phyloP scores from a whole-genome alignment of 2,888 invertebrate species.

The Platerodrilus igneus region DNA sequence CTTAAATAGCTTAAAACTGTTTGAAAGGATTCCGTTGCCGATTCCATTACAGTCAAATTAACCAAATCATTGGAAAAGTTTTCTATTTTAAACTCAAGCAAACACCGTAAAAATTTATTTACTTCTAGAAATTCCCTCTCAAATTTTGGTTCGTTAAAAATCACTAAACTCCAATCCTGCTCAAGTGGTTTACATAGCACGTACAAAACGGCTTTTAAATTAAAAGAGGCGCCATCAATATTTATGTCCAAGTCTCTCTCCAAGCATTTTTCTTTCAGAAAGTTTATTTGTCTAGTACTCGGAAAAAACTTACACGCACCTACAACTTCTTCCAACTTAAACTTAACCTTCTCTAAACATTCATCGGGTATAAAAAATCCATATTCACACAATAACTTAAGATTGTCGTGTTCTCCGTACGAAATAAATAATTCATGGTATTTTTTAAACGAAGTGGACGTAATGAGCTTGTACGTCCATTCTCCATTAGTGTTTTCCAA shows the following conservation, averaged over 20 bases:
- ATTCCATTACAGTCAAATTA: neutral
- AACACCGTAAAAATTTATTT: constrained; percentile 11
- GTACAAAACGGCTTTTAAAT: constrained; percentile 50
- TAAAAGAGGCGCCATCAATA: constrained; percentile 61
- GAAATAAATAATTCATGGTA: constrained; percentile 81
- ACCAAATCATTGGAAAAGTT: constrained; percentile 2
- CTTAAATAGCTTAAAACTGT: constrained; percentile 18
- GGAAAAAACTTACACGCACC: constrained; percentile 42
- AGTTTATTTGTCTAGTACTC: constrained; percentile 51
- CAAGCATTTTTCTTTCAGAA: constrained; percentile 59
- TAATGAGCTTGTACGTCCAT: constrained; percentile 53
- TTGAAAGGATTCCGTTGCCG: constrained; percentile 15
- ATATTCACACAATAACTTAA: constrained; percentile 78
- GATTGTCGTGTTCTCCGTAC: constrained; percentile 79
- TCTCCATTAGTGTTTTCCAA: constrained; percentile 36
- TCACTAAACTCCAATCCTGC: constrained; percentile 26
- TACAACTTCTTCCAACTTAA: constrained; percentile 55
- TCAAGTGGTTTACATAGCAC: constrained; percentile 27
- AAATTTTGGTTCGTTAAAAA: constrained; percentile 26
- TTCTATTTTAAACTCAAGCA: constrained; percentile 16
- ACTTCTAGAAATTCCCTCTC: constrained; percentile 17
- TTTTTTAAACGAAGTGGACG: constrained; percentile 52
- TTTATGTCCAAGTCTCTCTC: constrained; percentile 61
- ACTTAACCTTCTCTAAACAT: constrained; percentile 61
- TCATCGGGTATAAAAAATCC: constrained; percentile 74